Evolutionary conservation across 2,113 vertebrate species (phyloP), one percentile per base, ranked within the genome.

Genomic region (Rhinolophus sinicus): DNA sequence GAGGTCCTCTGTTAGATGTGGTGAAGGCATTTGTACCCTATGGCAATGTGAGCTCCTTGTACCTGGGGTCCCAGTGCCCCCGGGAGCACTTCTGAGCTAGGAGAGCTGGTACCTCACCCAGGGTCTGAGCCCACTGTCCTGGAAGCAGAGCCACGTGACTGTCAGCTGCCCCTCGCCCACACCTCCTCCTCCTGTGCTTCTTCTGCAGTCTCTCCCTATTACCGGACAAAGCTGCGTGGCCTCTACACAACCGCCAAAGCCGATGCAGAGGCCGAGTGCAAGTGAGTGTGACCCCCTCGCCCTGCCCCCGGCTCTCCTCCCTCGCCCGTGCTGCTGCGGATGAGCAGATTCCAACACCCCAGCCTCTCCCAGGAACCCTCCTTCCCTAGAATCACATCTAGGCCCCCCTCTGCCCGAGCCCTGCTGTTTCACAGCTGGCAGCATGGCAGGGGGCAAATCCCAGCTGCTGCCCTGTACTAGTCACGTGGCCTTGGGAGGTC

Each of bases 231-330:
- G 96, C 98, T 99, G 52, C 98, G 99, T 3, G 99, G 99, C 3
- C 98, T 99, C 12, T 99, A 99, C 95, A 99, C 99, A 16, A 99
- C 99, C 0, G 99, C 99, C 64, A 99, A 99, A 92, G 99, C 99
- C 0, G 99, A 99, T 1, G 99, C 99, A 0, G 99, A 99, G 97
- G 99, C 99, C 0, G 99, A 99, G 97, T 99, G 99, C 98, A 99
- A 99, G 99, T 99, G 95, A 98, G 98, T 94, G 54, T 26, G 0
- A 5, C 33, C 47, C 54, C 50, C 5, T 13, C 2, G 2, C 4
- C 30, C 30, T 5, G 2, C 52, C 47, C 60, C 15, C 14, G 12
- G 47, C 64, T 33, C 21, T 16, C n/a, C 75, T 18, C 10, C 0
- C 44, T 80, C 9, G 0, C 47, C 67, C 60, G 6, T 64, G 44